Percentiles rank a stretch among this genome's conserved stretches.
phyloP scores from a whole-genome alignment of 2,888 invertebrate genomes.

The Laspeyria flexula region DNA sequence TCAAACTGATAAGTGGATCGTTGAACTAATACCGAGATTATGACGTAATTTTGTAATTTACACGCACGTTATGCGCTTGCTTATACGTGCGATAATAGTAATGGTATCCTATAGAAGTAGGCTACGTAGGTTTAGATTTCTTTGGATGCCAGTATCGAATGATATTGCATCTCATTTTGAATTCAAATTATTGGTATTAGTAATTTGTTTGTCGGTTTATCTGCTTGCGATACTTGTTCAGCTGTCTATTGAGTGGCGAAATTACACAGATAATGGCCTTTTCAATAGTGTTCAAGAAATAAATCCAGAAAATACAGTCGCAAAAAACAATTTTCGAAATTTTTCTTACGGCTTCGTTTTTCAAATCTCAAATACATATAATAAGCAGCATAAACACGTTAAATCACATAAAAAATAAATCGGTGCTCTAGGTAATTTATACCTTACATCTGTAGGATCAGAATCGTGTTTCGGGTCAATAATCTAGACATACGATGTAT shows the following conservation, averaged over 20 bases:
- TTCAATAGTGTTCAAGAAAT: too few species aligned
- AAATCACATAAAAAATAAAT: background rate
- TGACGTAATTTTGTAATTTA: conserved; percentile 46
- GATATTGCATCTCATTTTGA: background rate
- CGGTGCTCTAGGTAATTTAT: background rate
- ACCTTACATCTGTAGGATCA: conserved; percentile 2
- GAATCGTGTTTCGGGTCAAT: background rate
- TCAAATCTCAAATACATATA: too few species aligned
- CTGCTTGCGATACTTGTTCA: background rate
- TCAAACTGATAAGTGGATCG: conserved; percentile 55
- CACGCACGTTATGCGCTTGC: conserved; percentile 33
- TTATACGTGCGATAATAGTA: conserved; percentile 25
- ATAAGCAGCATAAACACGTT: background rate
- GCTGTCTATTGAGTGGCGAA: background rate
- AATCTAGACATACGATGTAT: conserved; percentile 5
- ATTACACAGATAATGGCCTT: background rate
- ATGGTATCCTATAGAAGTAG: conserved; percentile 2
- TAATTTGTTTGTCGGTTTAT: background rate
- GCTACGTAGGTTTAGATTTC: background rate
- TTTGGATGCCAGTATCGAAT: background rate
- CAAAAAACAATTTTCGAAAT: too few species aligned
- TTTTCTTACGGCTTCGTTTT: too few species aligned
- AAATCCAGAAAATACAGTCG: too few species aligned
- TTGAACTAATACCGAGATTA: conserved; percentile 51
- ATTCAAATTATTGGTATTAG: background rate